phyloP scores from a whole-genome alignment of 2,888 invertebrate species.

The Tipula vernalis region DNA sequence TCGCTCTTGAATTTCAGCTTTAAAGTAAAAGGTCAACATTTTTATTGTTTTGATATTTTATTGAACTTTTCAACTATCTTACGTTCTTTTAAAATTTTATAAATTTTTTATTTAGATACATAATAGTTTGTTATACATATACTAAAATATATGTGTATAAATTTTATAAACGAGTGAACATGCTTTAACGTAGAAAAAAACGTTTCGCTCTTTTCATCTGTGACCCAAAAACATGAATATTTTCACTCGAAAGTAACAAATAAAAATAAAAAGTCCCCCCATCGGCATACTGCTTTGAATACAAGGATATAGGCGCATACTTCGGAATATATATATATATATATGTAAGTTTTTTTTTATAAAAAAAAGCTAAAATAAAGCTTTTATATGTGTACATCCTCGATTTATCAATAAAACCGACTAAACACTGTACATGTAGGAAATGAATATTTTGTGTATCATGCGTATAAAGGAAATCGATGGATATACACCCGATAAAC shows the following conservation, averaged over 20 bases:
- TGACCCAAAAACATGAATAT: background rate
- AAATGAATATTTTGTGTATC: background rate
- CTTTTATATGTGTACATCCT: background rate
- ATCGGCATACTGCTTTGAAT: background rate
- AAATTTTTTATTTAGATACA: too few species aligned
- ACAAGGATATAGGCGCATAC: background rate
- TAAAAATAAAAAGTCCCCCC: background rate
- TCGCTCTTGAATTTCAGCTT: too few species aligned
- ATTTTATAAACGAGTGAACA: background rate
- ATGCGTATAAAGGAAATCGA: background rate
- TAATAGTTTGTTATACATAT: too few species aligned
- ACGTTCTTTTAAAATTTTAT: too few species aligned
- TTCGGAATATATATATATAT: background rate
- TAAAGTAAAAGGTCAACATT: too few species aligned
- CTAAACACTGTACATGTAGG: background rate
- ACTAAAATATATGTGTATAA: background rate
- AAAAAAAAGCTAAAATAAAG: background rate
- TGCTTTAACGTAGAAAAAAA: background rate
- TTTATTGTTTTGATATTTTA: too few species aligned
- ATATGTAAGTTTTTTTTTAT: background rate
- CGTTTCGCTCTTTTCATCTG: background rate
- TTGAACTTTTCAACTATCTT: too few species aligned
- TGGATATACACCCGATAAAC: background rate
- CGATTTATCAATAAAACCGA: background rate
- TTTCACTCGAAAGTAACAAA: background rate